Percentiles rank a stretch among this genome's conserved stretches.
phyloP scores from a whole-genome alignment of 1,140 invertebrate genomes.

The Plectrocnemia conspersa region DNA sequence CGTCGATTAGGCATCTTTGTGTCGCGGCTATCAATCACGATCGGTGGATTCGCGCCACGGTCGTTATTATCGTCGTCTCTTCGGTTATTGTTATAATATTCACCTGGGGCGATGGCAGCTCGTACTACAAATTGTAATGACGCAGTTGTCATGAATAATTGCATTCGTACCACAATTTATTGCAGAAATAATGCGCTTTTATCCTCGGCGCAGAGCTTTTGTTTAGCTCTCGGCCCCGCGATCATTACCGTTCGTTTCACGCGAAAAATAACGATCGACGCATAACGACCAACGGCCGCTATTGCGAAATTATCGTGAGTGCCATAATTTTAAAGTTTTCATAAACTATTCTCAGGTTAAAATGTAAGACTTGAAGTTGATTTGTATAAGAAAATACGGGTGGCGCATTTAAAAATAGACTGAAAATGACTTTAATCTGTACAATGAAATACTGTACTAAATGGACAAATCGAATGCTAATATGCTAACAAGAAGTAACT shows the following conservation, averaged over 20 bases:
- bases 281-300: too few species aligned
- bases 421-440: too few species aligned
- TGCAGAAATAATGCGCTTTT: conserved; percentile 12
- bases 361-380: too few species aligned
- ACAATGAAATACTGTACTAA: too few species aligned
- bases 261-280: too few species aligned
- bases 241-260: conserved; percentile 4
- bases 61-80: conserved; percentile 4
- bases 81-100: not conserved
- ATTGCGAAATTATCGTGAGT: too few species aligned
- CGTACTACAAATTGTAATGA: conserved; percentile 24
- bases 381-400: too few species aligned
- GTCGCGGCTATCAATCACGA: conserved; percentile 32
- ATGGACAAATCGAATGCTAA: too few species aligned
- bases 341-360: too few species aligned
- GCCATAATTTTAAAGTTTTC: too few species aligned
- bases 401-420: too few species aligned
- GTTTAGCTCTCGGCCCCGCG: conserved; percentile 14
- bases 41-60: conserved; percentile 11
- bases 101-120: conserved; percentile 23
- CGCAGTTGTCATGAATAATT: conserved; percentile 34
- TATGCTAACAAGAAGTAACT: too few species aligned
- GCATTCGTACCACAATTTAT: conserved; percentile 28
- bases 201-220: conserved; percentile 7
- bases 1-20: conserved; percentile 31